phyloP scores from a whole-genome alignment of 2,888 invertebrate species.

The Pterostichus madidus region DNA sequence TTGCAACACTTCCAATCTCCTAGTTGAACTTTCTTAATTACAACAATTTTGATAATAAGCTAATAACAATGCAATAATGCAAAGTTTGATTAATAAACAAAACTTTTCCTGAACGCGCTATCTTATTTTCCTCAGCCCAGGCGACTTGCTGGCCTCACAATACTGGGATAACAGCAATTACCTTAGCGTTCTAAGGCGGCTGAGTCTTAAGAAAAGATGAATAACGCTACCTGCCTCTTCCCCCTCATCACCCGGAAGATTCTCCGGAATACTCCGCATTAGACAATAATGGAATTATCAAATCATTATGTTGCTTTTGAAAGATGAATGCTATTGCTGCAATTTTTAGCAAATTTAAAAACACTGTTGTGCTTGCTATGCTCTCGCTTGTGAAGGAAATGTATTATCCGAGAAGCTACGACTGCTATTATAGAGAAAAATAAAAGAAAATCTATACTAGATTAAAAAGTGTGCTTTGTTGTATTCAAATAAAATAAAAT shows the following conservation, averaged over 20 bases:
- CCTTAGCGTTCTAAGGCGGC: neutral
- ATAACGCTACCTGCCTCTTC: neutral
- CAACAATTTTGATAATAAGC: conserved; percentile 20
- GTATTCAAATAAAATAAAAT: no score
- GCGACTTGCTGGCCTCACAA: neutral
- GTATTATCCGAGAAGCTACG: no score
- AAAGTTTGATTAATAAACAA: conserved; percentile 27
- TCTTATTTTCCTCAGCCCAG: neutral
- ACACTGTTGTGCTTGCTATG: no score
- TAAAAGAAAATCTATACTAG: no score
- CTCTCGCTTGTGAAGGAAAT: no score
- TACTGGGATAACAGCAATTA: neutral
- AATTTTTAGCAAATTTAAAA: no score
- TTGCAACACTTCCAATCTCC: no score
- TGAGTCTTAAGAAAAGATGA: conserved; percentile 9
- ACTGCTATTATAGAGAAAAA: no score
- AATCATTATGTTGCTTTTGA: neutral
- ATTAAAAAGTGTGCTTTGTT: no score
- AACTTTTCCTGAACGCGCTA: conserved; percentile 3
- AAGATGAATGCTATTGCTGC: no score
- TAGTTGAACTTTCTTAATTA: conserved; percentile 7
- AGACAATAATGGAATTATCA: conserved; percentile 7
- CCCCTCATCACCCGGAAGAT: neutral
- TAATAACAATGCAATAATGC: conserved; percentile 12
- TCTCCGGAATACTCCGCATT: neutral